These are phyloP conservation scores for Chirona hameri DNA, from an alignment of 2,888 invertebrate species.

Conservation along the genomic window DNA sequence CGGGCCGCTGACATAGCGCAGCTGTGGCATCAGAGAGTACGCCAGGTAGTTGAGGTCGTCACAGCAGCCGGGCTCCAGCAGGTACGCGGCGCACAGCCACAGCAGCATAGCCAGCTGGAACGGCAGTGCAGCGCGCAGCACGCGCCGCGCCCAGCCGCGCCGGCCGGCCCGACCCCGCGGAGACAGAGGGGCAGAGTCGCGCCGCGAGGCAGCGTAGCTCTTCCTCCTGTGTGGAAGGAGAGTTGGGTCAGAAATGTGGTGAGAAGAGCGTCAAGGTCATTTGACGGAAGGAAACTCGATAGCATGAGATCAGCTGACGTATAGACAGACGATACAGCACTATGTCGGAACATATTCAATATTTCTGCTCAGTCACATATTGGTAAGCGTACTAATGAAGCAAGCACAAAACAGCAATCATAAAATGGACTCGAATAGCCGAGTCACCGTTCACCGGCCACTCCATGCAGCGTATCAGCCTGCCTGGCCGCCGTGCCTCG, in stretches of 20 bases:
- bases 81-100: conserved; percentile 66
- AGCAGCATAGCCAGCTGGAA: conserved; percentile 71
- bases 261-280: no score
- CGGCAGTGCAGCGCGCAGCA: conserved; percentile 64
- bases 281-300: no score
- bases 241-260: conserved; percentile 55
- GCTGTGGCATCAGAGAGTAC: conserved; percentile 70
- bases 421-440: no score
- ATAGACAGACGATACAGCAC: no score
- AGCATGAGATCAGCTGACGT: no score
- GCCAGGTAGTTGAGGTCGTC: conserved; percentile 72
- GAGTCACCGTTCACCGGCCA: no score
- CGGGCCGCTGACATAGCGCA: conserved; percentile 76
- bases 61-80: conserved; percentile 71
- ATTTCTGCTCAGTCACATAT: no score
- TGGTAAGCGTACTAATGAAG: no score
- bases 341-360: no score
- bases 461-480: no score
- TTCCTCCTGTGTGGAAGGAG: conserved; percentile 56
- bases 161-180: conserved; percentile 56
- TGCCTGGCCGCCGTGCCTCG: no score
- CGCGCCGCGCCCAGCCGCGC: conserved; percentile 66
- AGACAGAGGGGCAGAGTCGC: conserved; percentile 64
- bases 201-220: conserved; percentile 55
- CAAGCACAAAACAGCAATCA: no score